Conservation (phyloP, 23 tunicate species). For the Halocynthia roretzi region DNA sequence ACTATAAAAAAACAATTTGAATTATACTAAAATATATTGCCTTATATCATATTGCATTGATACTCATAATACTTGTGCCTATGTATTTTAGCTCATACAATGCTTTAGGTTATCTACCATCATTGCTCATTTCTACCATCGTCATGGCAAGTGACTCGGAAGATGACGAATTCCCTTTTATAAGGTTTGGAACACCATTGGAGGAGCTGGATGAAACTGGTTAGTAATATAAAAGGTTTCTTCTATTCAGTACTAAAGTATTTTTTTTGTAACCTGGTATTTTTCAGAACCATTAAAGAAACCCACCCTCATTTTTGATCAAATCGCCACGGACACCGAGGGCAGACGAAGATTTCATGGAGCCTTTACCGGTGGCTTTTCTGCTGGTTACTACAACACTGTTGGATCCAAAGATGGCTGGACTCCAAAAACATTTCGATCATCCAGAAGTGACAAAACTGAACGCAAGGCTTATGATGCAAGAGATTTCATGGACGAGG, state of each 20-base stretch:
- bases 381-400: conserved; percentile 97
- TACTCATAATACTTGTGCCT: too few species aligned
- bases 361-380: conserved; percentile 97
- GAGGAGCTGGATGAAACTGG: conserved; percentile 49
- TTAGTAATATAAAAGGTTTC: neutral
- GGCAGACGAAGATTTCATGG: conserved; percentile 93
- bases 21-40: too few species aligned
- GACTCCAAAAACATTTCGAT: conserved; percentile 72
- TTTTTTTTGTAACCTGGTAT: neutral
- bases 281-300: conserved; percentile 26
- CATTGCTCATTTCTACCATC: neutral
- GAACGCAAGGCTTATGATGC: conserved; percentile 36
- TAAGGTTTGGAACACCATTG: conserved; percentile 69
- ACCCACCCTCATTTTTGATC: conserved; percentile 70
- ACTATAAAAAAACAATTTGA: too few species aligned
- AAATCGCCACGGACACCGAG: conserved; percentile 80
- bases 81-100: too few species aligned
- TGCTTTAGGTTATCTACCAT: too few species aligned
- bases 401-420: conserved; percentile 95
- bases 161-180: conserved; percentile 67
- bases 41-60: too few species aligned
- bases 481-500: conserved; percentile 96
- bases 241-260: neutral
- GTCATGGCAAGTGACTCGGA: conserved; percentile 15
- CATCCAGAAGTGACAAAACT: conserved; percentile 57